Evolutionary conservation across 2,113 vertebrate species (phyloP).

Genomic region (Pampusana beccarii): DNA sequence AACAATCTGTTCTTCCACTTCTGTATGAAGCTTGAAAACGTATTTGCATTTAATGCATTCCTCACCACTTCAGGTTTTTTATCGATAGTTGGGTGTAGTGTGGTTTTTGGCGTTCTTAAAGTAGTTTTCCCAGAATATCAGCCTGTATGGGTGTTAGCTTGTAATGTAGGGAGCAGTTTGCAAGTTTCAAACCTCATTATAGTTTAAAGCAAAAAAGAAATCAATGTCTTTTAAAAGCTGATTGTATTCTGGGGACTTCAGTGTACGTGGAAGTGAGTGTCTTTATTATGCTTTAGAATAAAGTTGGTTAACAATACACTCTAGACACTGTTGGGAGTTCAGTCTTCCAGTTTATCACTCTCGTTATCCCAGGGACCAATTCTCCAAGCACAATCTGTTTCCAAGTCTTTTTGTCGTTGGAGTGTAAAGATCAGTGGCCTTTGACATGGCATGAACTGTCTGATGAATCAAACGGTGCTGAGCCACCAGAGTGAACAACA

Average conservation of each 20-base stretch:
- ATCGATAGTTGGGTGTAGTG: background rate
- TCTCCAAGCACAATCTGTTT: constrained; percentile 63
- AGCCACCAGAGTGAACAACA: background rate
- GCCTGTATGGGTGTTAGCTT: background rate
- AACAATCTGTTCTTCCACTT: constrained; percentile 23
- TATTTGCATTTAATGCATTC: background rate
- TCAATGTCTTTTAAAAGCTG: background rate
- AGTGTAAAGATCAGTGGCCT: constrained; percentile 74
- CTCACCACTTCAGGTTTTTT: background rate
- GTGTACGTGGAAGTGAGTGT: background rate
- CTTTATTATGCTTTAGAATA: background rate
- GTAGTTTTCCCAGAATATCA: background rate
- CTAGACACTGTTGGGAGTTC: constrained; percentile 12
- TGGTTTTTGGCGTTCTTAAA: background rate
- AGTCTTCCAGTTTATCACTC: constrained; percentile 34
- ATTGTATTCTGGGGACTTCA: background rate
- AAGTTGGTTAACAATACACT: constrained; percentile 18
- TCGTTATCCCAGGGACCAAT: constrained; percentile 39
- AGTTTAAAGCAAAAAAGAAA: background rate
- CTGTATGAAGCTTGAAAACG: constrained; percentile 40
- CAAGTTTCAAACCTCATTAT: background rate
- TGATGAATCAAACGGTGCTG: background rate
- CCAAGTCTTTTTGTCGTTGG: constrained; percentile 54
- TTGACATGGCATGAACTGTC: constrained; percentile 56
- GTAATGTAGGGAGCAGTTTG: background rate